Conservation (phyloP, 2,797 vertebrate genomes). For the Gambelia wislizenii region DNA sequence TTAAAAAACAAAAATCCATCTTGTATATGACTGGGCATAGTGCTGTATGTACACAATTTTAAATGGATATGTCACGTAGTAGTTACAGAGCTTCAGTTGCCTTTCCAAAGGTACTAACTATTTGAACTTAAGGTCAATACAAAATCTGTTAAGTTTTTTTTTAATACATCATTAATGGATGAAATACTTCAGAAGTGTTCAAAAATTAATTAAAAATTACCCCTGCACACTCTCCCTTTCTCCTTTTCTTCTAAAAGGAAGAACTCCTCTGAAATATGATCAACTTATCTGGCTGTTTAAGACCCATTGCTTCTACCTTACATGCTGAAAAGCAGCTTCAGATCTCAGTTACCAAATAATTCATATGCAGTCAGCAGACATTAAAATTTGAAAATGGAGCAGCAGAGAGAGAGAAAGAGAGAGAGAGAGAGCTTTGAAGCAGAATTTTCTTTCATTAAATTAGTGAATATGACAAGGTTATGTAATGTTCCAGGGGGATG, state of each 20-base stretch:
- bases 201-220: slow-evolving; percentile 40
- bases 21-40: slow-evolving; percentile 2
- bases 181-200: slow-evolving; percentile 29
- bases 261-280: slow-evolving; percentile 46
- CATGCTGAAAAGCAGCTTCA: slow-evolving; percentile 71
- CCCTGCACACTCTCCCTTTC: slow-evolving; percentile 25
- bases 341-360: slow-evolving; percentile 80
- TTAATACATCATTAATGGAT: background rate
- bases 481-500: slow-evolving; percentile 79
- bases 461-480: slow-evolving; percentile 81
- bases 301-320: slow-evolving; percentile 48
- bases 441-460: slow-evolving; percentile 76
- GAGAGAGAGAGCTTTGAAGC: slow-evolving; percentile 74
- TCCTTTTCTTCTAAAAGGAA: slow-evolving; percentile 33
- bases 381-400: slow-evolving; percentile 76
- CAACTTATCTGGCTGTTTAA: slow-evolving; percentile 63
- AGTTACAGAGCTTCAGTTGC: background rate
- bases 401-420: slow-evolving; percentile 24
- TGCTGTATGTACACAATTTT: slow-evolving; percentile 31
- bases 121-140: slow-evolving; percentile 29
- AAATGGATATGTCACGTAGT: slow-evolving; percentile 6
- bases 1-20: background rate
- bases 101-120: slow-evolving; percentile 18
- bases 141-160: background rate
- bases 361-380: slow-evolving; percentile 75